Evolutionary conservation across 1,140 invertebrate genomes (phyloP), one percentile per base, ranked within the genome.

Genomic region (Calliopsis andreniformis): DNA sequence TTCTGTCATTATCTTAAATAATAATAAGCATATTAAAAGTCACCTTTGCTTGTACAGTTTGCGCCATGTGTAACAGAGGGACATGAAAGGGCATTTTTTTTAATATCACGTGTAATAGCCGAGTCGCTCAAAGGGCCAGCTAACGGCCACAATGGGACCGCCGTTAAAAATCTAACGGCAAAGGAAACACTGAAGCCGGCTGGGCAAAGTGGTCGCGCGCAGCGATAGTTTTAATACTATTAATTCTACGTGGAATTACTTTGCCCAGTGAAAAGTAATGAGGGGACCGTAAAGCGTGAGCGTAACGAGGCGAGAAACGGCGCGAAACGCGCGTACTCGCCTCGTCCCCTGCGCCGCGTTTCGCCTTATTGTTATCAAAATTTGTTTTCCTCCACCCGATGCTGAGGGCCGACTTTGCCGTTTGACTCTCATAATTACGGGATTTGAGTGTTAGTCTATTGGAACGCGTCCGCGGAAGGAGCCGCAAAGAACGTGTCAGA

Each of bases 401-500:
- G 45, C n/a, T 1, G n/a, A 3, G 4, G 55, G 68, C 42, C 6
- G 47, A 2, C 25, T 51, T 62, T 39, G n/a, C 49, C 30, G 28
- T 53, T 63, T 55, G 28, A 43, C 70, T 28, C 64, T 72, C 43
- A 10, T 55, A 64, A 73, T 66, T 56, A 66, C 39, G 39, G 35
- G 42, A 56, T 66, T 56, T 25, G 35, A 72, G 61, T 16, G 71
- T 42, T 20, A 10, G 16, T 55, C 63, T 47, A 67, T 75, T 75
- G 63, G 71, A 58, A 67, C 51, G 71, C 63, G 63, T 67, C 64
- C 61, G 35, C 71, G 63, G 76, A 78, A 77, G 49, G 49, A 45
- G 64, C 6, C 73, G 66, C 73, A 68, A 76, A 69, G 64, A 42
- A 69, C 56, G 64, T 69, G 66, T 69, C 73, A 68, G 66, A 68